Base-by-base conservation (phyloP, 2,113 vertebrate genomes). In the Ceyx cyanopectus region DNA sequence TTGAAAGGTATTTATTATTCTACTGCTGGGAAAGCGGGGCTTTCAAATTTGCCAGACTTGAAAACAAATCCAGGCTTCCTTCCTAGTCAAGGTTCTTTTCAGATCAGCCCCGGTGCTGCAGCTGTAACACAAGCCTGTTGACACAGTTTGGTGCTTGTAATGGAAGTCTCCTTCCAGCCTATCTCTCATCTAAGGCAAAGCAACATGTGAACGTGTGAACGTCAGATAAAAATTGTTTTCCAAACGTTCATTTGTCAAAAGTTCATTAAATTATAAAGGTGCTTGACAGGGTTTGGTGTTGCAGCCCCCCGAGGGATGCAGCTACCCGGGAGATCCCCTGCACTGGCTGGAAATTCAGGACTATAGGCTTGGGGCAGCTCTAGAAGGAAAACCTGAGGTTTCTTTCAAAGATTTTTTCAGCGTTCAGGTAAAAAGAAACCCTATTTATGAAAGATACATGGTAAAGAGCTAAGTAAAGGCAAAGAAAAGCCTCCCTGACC, bases 1-100 rank as follows among this genome's bases (percentile, higher is more conserved):
- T 84, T 65, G 74, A n/a, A 69, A 87, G 30, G 46, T 66, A 85
- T 89, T 94, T 87, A 46, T 93, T 91, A 37, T 92, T 85, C 18
- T 89, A 43, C 40, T 87, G 66, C 83, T 69, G 45, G 61, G 85
- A 76, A 87, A 94, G 37, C 20, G 3, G 43, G 37, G 24, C 23
- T 89, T 94, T 73, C 50, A 81, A 12, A 85, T 73, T 87, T 89
- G 32, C 66, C 81, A 89, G 62, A 48, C 70, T 92, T 94, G 29
- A 50, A 89, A 96, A 76, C 67, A 89, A 92, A 93, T 87, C 78
- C 5, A 7, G 20, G 54, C 20, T 72, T 79, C 81, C 54, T 87
- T 83, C 70, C 84, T 76, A 32, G 32, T 32, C 84, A 62, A 29
- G 46, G 27, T 77, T 70, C 84, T 87, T 84, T 85, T 87, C 89